Conservation (phyloP, 2,888 invertebrate genomes). For the Blastobasis lacticolella region DNA sequence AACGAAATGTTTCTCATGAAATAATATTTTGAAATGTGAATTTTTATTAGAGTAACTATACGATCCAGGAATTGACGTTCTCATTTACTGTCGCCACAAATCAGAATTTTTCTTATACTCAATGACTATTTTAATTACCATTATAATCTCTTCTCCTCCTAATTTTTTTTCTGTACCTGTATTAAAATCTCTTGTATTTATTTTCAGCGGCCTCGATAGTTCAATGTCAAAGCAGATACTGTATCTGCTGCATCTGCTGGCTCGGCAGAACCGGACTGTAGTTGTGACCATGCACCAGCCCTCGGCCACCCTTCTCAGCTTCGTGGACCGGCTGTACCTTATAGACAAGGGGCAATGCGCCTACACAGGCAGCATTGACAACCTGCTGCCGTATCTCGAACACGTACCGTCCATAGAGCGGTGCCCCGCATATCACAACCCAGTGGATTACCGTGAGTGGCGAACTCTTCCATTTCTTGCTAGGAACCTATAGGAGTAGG, state of each 20-base stretch:
- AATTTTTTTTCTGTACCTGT: too few relatives aligned
- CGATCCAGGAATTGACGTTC: too few relatives aligned
- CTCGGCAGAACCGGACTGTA: conserved; percentile 88
- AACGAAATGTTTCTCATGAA: too few relatives aligned
- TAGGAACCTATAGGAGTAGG: too few relatives aligned
- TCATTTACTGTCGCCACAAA: too few relatives aligned
- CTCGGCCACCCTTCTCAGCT: conserved; percentile 86
- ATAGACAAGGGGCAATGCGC: conserved; percentile 86
- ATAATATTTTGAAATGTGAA: too few relatives aligned
- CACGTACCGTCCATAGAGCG: conserved; percentile 73
- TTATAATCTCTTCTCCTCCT: too few relatives aligned
- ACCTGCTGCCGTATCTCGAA: conserved; percentile 84
- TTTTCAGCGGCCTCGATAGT: conserved; percentile 58
- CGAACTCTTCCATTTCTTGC: neutral
- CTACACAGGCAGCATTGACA: conserved; percentile 83
- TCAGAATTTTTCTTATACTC: too few relatives aligned
- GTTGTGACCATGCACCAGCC: conserved; percentile 95
- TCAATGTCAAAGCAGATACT: conserved; percentile 88
- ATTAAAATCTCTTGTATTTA: neutral
- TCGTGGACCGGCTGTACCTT: conserved; percentile 92
- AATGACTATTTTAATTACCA: too few relatives aligned
- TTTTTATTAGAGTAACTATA: too few relatives aligned
- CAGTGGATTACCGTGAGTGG: conserved; percentile 89
- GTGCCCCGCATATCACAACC: conserved; percentile 93
- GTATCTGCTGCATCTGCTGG: conserved; percentile 84